These are phyloP conservation scores for Aleiodes testaceus DNA, from an alignment of 2,888 invertebrate genomes.

Conservation along the genomic window DNA sequence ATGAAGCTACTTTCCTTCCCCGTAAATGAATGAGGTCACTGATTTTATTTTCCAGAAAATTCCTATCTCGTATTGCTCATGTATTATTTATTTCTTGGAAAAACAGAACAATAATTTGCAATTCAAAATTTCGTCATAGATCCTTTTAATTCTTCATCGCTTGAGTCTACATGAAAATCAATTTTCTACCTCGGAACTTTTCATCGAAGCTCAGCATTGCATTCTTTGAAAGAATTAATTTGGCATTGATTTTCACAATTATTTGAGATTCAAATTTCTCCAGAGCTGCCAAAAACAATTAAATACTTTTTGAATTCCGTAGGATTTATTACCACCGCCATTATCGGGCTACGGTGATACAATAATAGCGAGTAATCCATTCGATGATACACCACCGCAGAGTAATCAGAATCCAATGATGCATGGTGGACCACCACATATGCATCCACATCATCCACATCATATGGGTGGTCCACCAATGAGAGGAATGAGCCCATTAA, in stretches of 20 bases:
- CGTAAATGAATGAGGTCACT: no score
- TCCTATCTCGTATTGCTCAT: no score
- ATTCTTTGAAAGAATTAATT: no score
- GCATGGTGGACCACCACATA: slow-evolving; percentile 74
- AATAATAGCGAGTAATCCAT: slow-evolving; percentile 95
- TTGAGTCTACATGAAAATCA: neutral
- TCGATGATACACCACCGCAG: slow-evolving; percentile 88
- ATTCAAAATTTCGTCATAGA: slow-evolving; percentile 21
- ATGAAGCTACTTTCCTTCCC: no score
- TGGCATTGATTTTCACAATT: no score
- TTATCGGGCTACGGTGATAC: slow-evolving; percentile 94
- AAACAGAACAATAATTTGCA: neutral
- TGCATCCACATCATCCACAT: slow-evolving; percentile 75
- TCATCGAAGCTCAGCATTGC: neutral
- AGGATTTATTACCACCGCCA: slow-evolving; percentile 88
- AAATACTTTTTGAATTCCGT: slow-evolving; percentile 59
- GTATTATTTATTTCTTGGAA: no score
- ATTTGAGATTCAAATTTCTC: no score
- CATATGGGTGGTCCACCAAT: slow-evolving; percentile 79
- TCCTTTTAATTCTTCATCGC: neutral
- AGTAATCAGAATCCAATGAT: slow-evolving; percentile 74
- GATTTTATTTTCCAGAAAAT: no score
- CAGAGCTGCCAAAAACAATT: no score
- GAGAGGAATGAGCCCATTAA: slow-evolving; percentile 79
- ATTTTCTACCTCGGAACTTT: neutral